Percentiles rank a stretch among this genome's conserved stretches.
Conservation (phyloP, 2,113 vertebrate genomes). For the Rhabdomys dilectus region DNA sequence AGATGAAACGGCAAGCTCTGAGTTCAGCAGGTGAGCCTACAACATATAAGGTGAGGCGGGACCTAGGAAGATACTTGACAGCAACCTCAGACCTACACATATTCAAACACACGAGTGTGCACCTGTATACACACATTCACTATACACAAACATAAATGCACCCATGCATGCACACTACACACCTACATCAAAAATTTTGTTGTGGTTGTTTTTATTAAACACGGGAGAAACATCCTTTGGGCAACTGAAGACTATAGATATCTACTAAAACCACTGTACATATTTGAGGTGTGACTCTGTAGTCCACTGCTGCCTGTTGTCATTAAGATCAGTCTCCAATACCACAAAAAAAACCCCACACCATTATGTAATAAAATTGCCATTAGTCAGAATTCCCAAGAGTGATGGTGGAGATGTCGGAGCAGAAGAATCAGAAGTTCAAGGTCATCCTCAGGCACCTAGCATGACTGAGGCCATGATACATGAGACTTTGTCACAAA, state of each 20-base stretch:
- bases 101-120: background rate
- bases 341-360: background rate
- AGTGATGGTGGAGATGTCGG: background rate
- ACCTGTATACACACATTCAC: background rate
- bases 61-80: background rate
- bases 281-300: background rate
- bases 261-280: background rate
- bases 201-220: background rate
- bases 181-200: background rate
- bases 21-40: background rate
- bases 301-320: background rate
- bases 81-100: background rate
- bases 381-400: background rate
- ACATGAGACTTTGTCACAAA: background rate
- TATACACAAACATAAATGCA: background rate
- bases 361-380: background rate
- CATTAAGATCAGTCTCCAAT: background rate
- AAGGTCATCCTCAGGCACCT: background rate
- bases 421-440: background rate
- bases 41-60: background rate
- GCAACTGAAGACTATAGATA: background rate
- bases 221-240: background rate
- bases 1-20: background rate
- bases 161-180: background rate
- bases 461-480: background rate